Evolutionary conservation across 2,888 invertebrate genomes (phyloP), one percentile per base, ranked within the genome.

Genomic region (Orthonychiurus folsomi): DNA sequence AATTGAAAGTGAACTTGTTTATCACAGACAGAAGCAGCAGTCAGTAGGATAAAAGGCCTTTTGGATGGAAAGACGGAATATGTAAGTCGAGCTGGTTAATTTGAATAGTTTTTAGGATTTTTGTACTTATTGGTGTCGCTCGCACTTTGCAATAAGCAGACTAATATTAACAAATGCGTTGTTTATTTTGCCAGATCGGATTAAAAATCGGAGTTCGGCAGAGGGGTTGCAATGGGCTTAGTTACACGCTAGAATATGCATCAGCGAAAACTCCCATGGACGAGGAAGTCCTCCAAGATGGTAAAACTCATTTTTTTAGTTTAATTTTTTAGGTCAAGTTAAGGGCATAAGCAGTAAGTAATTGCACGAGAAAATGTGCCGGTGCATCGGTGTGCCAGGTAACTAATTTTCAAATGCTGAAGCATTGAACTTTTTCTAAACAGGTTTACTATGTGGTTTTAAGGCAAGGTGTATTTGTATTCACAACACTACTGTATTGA

Each of bases 141-240:
- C 37, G 37, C n/a, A n/a, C n/a, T n/a, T n/a, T n/a, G n/a, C 48
- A 48, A 15, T 15, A 48, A 48, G 48, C 52, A 52, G 24, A 52
- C 24, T 23, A 52, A 20, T 52, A 12, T 21, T 52, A 12, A 12
- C 24, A 20, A 21, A 23, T 59, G 48, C 50, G 58, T 54, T 12
- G 59, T 23, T 9, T 21, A 59, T 50, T 5, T 57, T 48, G 62
- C 56, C 54, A 87, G 87, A 83, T 91, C 74, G 96, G 93, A 2
- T 79, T 97, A 50, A 91, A 92, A 81, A 89, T 99, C 74, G 96
- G 99, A 60, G 97, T 99, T 1, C 85, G 89, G 65, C 95, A 96
- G 77, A 83, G 96, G 75, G 99, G 99, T 1, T 99, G 99, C 77
- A 99, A 97, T 80, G 99, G 99, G 12, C 80, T 99, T 28, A 95